Conservation (phyloP, 1,140 invertebrate species). For the Sitophilus oryzae region DNA sequence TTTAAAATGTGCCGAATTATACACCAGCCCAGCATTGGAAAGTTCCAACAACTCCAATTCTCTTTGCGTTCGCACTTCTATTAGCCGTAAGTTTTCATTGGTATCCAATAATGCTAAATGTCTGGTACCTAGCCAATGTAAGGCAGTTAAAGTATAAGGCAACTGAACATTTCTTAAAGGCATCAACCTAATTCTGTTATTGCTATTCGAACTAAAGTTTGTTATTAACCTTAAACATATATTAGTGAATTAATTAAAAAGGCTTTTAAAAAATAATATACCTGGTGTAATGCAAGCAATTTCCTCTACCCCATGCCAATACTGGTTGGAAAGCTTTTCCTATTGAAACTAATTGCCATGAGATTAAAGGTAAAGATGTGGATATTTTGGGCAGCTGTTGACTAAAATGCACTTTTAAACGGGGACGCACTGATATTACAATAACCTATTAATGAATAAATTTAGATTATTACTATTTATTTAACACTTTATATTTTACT, state of each 20-base stretch:
- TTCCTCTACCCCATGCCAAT: conserved; percentile 77
- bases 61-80: conserved; percentile 82
- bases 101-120: conserved; percentile 81
- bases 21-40: conserved; percentile 79
- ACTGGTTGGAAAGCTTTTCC: conserved; percentile 69
- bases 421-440: conserved; percentile 76
- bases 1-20: conserved; percentile 90
- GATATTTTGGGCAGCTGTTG: conserved; percentile 53
- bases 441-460: conserved; percentile 36
- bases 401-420: conserved; percentile 49
- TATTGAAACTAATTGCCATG: conserved; percentile 89
- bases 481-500: conserved; percentile 45
- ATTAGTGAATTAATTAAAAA: background rate
- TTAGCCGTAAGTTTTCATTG: conserved; percentile 77
- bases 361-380: conserved; percentile 74
- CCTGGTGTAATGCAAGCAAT: conserved; percentile 76
- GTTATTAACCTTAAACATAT: conserved; percentile 19
- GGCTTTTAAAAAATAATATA: background rate
- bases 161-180: conserved; percentile 64
- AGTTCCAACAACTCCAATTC: conserved; percentile 80
- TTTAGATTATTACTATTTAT: background rate
- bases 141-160: conserved; percentile 61
- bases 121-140: conserved; percentile 84
- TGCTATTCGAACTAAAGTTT: conserved; percentile 24
- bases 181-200: conserved; percentile 53